These are phyloP conservation scores for Synodontis membranacea DNA, from an alignment of 2,113 vertebrate species.

Conservation along the genomic window DNA sequence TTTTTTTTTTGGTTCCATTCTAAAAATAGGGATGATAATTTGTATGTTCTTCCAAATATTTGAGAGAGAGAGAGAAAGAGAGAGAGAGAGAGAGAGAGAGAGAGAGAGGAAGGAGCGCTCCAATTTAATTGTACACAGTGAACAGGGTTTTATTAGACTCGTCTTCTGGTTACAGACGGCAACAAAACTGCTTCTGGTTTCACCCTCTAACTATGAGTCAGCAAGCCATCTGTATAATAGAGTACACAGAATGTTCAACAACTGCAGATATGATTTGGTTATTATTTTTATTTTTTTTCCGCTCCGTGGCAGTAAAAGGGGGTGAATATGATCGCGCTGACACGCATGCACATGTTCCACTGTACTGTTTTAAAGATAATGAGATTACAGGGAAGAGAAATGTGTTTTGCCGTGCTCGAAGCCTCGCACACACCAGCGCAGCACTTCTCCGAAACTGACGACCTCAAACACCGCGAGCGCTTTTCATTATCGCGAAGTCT, in stretches of 20 bases:
- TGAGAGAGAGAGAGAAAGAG: not conserved
- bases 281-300: slow-evolving; percentile 8
- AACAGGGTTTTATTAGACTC: slow-evolving; percentile 5
- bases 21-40: not conserved
- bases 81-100: not conserved
- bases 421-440: too few relatives aligned
- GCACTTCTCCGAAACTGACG: not conserved
- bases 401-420: slow-evolving; percentile 2
- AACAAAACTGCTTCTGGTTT: slow-evolving; percentile 7
- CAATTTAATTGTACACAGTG: not conserved
- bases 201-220: slow-evolving; percentile 29
- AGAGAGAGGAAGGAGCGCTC: not conserved
- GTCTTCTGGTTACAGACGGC: not conserved
- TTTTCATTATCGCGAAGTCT: not conserved
- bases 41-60: not conserved
- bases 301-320: not conserved
- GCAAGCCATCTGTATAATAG: slow-evolving; percentile 22
- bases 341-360: not conserved
- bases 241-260: slow-evolving; percentile 25
- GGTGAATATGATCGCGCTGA: not conserved
- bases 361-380: not conserved
- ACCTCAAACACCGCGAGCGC: not conserved
- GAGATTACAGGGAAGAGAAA: not conserved
- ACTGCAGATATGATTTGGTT: slow-evolving; percentile 23
- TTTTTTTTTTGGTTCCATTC: not conserved